These are phyloP conservation scores for Macaria notata DNA, from an alignment of 2,888 invertebrate species.

Conservation along the genomic window DNA sequence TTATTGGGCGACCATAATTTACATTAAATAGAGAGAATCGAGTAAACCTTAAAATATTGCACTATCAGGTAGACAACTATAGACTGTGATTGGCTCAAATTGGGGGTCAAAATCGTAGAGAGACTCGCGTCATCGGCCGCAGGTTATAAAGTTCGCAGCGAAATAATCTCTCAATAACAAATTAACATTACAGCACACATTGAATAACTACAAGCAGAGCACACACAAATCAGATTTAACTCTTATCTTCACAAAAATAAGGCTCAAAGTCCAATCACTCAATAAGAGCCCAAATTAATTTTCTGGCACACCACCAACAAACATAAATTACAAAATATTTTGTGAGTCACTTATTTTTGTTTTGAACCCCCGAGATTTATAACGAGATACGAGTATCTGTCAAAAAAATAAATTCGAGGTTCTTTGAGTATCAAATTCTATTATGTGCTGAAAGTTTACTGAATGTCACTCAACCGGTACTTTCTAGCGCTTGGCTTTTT, in stretches of 20 bases:
- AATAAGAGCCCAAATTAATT: slow-evolving; percentile 26
- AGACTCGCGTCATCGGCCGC: too few species aligned
- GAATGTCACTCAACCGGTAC: too few species aligned
- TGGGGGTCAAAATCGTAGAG: too few species aligned
- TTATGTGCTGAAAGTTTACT: neutral
- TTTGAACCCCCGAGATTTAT: slow-evolving; percentile 40
- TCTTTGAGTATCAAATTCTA: slow-evolving; percentile 5
- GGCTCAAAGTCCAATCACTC: slow-evolving; percentile 12
- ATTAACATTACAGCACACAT: slow-evolving; percentile 4
- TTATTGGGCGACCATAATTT: too few species aligned
- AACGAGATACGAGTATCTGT: slow-evolving; percentile 27
- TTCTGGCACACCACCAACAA: slow-evolving; percentile 41
- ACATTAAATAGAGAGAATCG: too few species aligned
- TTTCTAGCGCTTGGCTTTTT: too few species aligned
- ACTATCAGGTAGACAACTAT: slow-evolving; percentile 28
- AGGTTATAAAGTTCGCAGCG: too few species aligned
- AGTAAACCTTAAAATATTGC: too few species aligned
- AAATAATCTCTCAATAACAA: neutral
- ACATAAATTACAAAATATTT: slow-evolving; percentile 37
- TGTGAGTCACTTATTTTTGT: slow-evolving; percentile 42
- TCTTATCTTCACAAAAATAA: slow-evolving; percentile 20
- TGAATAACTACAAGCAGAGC: neutral
- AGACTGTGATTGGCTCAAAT: neutral
- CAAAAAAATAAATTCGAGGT: slow-evolving; percentile 9
- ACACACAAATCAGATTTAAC: slow-evolving; percentile 8